Evolutionary conservation across 2,888 invertebrate genomes (phyloP), one percentile per base, ranked within the genome.

Genomic region (Andrena hattorfiana): DNA sequence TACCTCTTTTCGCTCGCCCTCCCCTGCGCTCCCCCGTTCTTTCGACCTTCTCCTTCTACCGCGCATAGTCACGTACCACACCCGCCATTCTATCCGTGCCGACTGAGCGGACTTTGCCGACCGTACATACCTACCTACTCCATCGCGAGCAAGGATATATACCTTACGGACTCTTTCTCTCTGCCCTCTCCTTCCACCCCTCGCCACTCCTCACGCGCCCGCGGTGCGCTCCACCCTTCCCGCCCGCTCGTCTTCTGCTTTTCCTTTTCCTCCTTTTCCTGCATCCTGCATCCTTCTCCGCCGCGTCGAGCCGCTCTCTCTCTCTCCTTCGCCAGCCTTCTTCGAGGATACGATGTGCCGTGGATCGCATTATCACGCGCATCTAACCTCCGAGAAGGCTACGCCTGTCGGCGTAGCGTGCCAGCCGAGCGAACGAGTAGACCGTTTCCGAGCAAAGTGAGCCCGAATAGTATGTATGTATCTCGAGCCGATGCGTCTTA

Each of bases 41-140:
- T 86, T 77, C 87, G 79, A 84, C 84, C 85, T 82, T 85, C 86
- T 87, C 83, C 79, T 84, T 87, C 85, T 85, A 86, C 77, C 83
- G 80, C 76, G 63, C 86, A 89, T 82, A 86, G 85, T 88, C 89
- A 87, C 89, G 85, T 87, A 89, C 89, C 89, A 89, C 89, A 89
- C 89, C 88, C 88, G 89, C 87, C 87, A 89, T 89, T 89, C 88
- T 89, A 89, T 80, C 89, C 85, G 82, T 85, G 88, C 85, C 86
- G 88, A 86, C 83, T 83, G 86, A 88, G 83, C 87, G 86, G 84
- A 88, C 86, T 88, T 83, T 76, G 76, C 81, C 81, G 81, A 68
- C 75, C 85, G 81, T 85, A 81, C 87, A 87, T 88, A 83, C 88
- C 71, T 84, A 77, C 75, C 70, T 84, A 83, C 88, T 86, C 81